Conservation (phyloP, 2,888 invertebrate genomes). For the Malacosoma neustria region DNA sequence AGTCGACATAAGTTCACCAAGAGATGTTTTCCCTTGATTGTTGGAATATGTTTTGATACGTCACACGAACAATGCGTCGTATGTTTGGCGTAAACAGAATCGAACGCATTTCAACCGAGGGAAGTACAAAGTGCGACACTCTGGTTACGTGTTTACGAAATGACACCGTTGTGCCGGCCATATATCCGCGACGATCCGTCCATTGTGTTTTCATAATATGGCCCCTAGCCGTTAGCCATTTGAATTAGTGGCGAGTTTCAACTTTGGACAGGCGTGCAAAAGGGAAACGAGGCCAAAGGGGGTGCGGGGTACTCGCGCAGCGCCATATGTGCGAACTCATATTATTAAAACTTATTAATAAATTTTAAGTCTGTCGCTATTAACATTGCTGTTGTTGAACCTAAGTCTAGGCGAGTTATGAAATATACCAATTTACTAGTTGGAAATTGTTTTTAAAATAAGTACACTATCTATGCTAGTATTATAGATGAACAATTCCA, state of each 20-base stretch:
- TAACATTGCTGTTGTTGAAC: not conserved
- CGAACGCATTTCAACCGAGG: slow-evolving; percentile 18
- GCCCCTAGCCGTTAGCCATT: slow-evolving; percentile 3
- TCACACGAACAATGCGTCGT: slow-evolving; percentile 5
- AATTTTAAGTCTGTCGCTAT: not conserved
- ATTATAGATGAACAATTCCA: not conserved
- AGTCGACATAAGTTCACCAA: too few relatives aligned
- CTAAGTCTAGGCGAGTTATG: too few relatives aligned
- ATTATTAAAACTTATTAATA: not conserved
- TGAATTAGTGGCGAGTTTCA: not conserved
- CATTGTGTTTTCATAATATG: slow-evolving; percentile 58
- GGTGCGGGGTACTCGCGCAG: not conserved
- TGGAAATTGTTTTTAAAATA: too few relatives aligned
- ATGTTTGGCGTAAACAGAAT: not conserved
- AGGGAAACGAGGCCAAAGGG: not conserved
- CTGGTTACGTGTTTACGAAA: slow-evolving; percentile 51
- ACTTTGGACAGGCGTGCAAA: not conserved
- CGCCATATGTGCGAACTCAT: not conserved
- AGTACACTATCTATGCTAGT: too few relatives aligned
- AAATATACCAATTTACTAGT: too few relatives aligned
- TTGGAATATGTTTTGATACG: not conserved
- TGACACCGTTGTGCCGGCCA: slow-evolving; percentile 14
- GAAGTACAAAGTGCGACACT: slow-evolving; percentile 31
- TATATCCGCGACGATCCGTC: slow-evolving; percentile 24
- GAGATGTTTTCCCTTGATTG: too few relatives aligned